Base-by-base conservation (phyloP, 35 echinoderm and acorn worm species). In the Heliocidaris tuberculata region DNA sequence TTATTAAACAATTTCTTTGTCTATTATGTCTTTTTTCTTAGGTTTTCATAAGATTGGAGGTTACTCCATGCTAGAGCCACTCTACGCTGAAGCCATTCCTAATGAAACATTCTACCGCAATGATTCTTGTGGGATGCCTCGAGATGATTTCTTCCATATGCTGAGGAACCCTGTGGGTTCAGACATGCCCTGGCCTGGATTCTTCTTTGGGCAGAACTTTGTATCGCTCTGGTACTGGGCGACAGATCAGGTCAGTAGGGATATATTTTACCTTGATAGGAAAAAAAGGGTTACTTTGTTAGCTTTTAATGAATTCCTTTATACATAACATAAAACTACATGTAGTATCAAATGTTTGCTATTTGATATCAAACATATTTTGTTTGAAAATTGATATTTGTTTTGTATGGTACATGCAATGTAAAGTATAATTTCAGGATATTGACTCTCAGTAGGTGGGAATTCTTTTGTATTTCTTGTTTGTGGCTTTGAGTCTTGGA, bases 161-260 rank as follows among this genome's bases (percentile, higher is more conserved):
- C 10, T 97, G 71, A 96, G 98, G 48, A 94, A 86, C 0, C 95
- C 96, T 6, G 42, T 90, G 7, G 98, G 94, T 29, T 94, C 93
- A 8, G 96, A 99, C 56, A 30, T 97, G 31, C 98, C 98, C 8
- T 99, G 98, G 98, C 98, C 98, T 6, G 98, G 98, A 2, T 99
- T 97, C 88, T 30, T 99, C 30, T 96, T 99, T 56, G 98, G 98
- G 15, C 96, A 97, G 86, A 94, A 86, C 24, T 92, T 95, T 13
- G 98, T 96, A 5, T 97, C 98, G 2, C 61, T 99, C 2, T 99
- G 98, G 98, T 99, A 99, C 56, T 96, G 95, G 95, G 95, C 95
- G 31, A 93, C 98, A 16, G 98, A 99, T 94, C 98, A 99, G 96
- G 98, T 99, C 61, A 5, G 94, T 86, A 47, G 7, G 15, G 15